A percentile compares a stretch with the other conserved stretches of the same genome.
Evolutionary conservation across 2,888 invertebrate species (phyloP).

Genomic region (Geophilus truncorum): DNA sequence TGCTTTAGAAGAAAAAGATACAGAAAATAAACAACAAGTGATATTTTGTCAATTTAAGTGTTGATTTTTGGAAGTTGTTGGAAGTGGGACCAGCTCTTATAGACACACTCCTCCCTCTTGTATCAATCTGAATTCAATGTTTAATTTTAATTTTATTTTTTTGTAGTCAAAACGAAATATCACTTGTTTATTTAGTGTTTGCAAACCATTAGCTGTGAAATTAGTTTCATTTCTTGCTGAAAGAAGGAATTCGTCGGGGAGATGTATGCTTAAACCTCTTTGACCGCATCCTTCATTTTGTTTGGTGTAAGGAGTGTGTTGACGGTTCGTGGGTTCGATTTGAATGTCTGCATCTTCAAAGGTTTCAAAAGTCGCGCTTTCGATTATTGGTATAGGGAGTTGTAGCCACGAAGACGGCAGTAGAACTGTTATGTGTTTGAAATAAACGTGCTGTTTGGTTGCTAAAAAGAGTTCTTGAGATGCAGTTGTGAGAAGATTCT

Average conservation of each 20-base stretch:
- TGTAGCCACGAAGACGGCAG: conserved; percentile 44
- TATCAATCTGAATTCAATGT: no score
- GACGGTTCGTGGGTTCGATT: conserved; percentile 42
- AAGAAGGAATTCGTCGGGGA: conserved; percentile 38
- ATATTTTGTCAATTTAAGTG: no score
- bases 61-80: no score
- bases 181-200: not conserved
- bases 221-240: not conserved
- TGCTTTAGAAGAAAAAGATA: no score
- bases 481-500: conserved; percentile 43
- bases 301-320: conserved; percentile 42
- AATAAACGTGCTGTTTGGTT: conserved; percentile 41
- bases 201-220: not conserved
- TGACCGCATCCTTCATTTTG: conserved; percentile 43
- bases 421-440: conserved; percentile 44
- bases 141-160: no score
- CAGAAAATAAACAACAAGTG: no score
- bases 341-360: conserved; percentile 25
- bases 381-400: not conserved
- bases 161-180: no score
- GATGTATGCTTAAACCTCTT: conserved; percentile 41
- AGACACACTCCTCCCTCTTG: no score
- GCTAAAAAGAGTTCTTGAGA: conserved; percentile 43
- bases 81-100: no score
- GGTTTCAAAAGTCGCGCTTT: not conserved